Conservation (phyloP, 1,140 invertebrate species). For the Planococcus citri region DNA sequence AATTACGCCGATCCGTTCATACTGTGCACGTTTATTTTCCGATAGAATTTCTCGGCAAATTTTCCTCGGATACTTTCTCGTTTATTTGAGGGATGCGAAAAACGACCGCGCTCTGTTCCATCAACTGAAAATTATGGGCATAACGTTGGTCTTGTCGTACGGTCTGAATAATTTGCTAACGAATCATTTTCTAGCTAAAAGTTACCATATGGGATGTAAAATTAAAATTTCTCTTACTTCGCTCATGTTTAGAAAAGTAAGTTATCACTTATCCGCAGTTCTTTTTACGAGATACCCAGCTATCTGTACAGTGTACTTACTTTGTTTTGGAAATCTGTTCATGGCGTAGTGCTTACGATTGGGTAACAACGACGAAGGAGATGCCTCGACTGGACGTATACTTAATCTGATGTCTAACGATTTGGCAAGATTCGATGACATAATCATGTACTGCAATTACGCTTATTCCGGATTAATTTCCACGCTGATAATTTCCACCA, state of each 20-base stretch:
- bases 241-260: background rate
- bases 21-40: background rate
- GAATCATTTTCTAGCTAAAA: slow-evolving; percentile 1
- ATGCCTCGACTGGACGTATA: background rate
- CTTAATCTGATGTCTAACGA: slow-evolving; percentile 7
- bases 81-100: background rate
- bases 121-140: background rate
- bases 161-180: slow-evolving; percentile 9
- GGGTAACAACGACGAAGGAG: background rate
- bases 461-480: background rate
- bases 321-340: too few species aligned
- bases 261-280: background rate
- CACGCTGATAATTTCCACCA: background rate
- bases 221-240: background rate
- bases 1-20: too few species aligned
- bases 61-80: background rate
- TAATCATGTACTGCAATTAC: background rate
- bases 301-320: background rate
- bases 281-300: too few species aligned
- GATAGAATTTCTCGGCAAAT: background rate
- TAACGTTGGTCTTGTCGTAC: background rate
- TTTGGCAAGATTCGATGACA: background rate
- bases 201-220: slow-evolving; percentile 1
- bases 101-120: background rate
- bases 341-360: slow-evolving; percentile 5